Percentiles rank a stretch among this genome's conserved stretches.
Conservation (phyloP, 2,888 invertebrate genomes). For the Polylopha cassiicola region DNA sequence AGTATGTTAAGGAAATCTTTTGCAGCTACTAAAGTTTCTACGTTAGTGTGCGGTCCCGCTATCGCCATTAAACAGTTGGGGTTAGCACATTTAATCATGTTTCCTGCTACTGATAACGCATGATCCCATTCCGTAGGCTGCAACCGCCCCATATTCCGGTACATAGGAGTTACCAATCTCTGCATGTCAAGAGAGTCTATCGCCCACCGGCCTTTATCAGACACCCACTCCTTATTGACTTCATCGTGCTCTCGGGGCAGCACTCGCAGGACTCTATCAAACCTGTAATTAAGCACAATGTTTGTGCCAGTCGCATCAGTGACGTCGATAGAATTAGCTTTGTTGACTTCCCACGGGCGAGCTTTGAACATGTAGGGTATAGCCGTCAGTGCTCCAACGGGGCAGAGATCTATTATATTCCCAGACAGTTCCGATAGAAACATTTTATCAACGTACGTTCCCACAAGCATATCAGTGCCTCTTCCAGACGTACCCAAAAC, state of each 20-base stretch:
- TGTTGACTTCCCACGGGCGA: conserved; percentile 97
- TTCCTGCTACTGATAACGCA: conserved; percentile 84
- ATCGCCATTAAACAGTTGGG: conserved; percentile 72
- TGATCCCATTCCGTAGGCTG: conserved; percentile 94
- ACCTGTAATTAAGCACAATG: conserved; percentile 53
- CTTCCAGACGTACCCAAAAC: conserved; percentile 95
- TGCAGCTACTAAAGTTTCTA: conserved; percentile 58
- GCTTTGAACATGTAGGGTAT: conserved; percentile 98
- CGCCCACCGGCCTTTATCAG: conserved; percentile 97
- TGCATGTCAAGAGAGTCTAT: conserved; percentile 98
- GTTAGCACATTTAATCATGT: conserved; percentile 77
- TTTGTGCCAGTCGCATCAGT: conserved; percentile 69
- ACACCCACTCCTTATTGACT: conserved; percentile 97
- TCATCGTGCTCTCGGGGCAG: conserved; percentile 63
- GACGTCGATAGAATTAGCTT: conserved; percentile 74
- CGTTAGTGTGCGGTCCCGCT: conserved; percentile 59
- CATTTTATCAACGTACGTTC: conserved; percentile 98
- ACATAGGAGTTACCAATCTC: conserved; percentile 94
- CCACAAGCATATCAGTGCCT: conserved; percentile 97
- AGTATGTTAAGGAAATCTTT: conserved; percentile 62
- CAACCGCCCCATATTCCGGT: conserved; percentile 83
- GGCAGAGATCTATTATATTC: conserved; percentile 98
- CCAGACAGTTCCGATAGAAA: conserved; percentile 98
- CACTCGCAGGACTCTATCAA: conserved; percentile 53
- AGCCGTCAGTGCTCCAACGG: conserved; percentile 97